Evolutionary conservation across 2,888 invertebrate genomes (phyloP), one percentile per base, ranked within the genome.

Genomic region (Ashinkailepas kermadecensis): DNA sequence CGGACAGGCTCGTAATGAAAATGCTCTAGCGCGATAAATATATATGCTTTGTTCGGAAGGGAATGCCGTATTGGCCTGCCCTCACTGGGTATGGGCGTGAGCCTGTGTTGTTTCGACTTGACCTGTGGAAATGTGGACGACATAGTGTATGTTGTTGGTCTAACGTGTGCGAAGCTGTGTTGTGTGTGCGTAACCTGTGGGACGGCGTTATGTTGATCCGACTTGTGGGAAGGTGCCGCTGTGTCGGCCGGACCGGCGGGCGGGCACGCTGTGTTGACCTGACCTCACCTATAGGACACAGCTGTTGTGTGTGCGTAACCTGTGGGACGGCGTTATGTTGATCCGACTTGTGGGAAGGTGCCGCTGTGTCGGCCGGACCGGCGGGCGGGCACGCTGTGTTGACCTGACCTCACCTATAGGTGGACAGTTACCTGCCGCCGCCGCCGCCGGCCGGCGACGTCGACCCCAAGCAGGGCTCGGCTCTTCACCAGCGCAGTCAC

Each of bases 401-500:
- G 56, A 74, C 74, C 74, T 12, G 9, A 21, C 21, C 74, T 74
- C 54, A 54, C 74, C 74, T 74, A 18, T 74, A 74, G 74, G 74
- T 74, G 74, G 74, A 74, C 74, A 56, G 54, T 54, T 39, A 84
- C 70, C 78, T 82, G 81, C 83, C 84, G 82, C 81, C 84, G 82
- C 82, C 57, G 81, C 82, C 56, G 84, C 82, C 56, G 84, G 85
- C 13, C 84, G 86, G 23, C 85, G 86, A 23, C 85, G 85, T 10
- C 85, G 85, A 67, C 82, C 83, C 74, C 21, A 74, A 74, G 13
- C 56, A 54, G 74, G 80, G 59, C 58, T 67, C 81, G n/a, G 59
- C 81, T 9, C 86, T 87, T 82, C 88, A 86, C 87, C 87, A 88
- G 85, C 85, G 88, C 82, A 88, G 87, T 84, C 88, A 88, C 84